Evolutionary conservation across 2,797 vertebrate species (phyloP), one percentile per base, ranked within the genome.

Genomic region (Mus spretus): DNA sequence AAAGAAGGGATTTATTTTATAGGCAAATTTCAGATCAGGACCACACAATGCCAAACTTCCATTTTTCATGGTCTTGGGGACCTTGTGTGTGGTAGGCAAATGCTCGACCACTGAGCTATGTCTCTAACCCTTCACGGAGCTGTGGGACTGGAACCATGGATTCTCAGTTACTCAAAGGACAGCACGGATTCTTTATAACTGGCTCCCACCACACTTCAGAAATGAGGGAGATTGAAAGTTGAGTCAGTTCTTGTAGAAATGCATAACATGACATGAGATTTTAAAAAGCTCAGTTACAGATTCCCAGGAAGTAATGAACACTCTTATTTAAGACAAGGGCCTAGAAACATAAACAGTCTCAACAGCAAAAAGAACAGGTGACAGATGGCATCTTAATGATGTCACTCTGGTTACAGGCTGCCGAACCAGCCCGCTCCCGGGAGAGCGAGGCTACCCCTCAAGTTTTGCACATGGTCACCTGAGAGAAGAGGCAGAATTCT

Each of bases 401-500:
- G 44, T 28, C 31, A 79, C 67, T 85, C 88, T 84, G 34, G 53
- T 22, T 44, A 15, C 0, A 79, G 77, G 44, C 55, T 20, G 55
- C 37, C 3, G 59, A 50, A 85, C 80, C 28, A 81, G 8, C 81
- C 78, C 44, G 65, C 4, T 74, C 22, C 44, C 50, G 6, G 31
- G 47, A 80, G 55, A 77, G 40, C 50, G 47, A 3, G 63, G 34
- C 50, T 37, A 20, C 24, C 28, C 63, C 55, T 92, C 75, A n/a
- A 55, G 15, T 26, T 65, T 88, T 74, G 20, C 44, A 70, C 82
- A 50, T 13, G 1, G 12, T 14, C 10, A 74, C 40, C 59, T 67
- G 78, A 81, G 2, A 19, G 78, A 94, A 91, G 89, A 87, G 80
- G 74, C 47, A 89, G 77, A 91, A 95, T 88, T 96, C 61, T 84